These are phyloP conservation scores for Betta splendens DNA, from an alignment of 2,797 vertebrate species.

Conservation along the genomic window DNA sequence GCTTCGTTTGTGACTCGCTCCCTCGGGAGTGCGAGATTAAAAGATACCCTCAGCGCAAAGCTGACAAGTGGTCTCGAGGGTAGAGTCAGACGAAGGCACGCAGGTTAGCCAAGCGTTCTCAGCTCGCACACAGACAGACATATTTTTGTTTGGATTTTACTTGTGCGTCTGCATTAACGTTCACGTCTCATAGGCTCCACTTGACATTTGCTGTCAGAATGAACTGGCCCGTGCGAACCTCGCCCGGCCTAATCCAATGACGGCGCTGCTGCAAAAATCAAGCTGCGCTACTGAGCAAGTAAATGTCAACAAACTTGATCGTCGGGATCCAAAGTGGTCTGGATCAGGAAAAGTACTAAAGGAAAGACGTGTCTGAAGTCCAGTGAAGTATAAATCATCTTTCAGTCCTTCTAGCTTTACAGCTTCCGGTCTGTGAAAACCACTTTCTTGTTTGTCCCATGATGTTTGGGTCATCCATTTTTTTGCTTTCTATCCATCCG, in stretches of 20 bases:
- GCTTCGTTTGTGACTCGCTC: neutral
- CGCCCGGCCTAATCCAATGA: neutral
- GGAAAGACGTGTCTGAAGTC: neutral
- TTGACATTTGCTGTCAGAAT: neutral
- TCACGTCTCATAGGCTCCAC: too few species aligned
- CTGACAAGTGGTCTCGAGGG: too few species aligned
- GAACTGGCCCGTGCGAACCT: neutral
- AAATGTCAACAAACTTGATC: neutral
- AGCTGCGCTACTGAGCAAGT: too few species aligned
- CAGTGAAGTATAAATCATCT: neutral
- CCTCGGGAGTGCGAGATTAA: neutral
- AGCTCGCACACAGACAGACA: too few species aligned
- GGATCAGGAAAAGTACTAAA: neutral
- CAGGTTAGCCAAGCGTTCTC: too few species aligned
- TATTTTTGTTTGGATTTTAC: too few species aligned
- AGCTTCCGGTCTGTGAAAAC: neutral
- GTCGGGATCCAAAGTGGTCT: too few species aligned
- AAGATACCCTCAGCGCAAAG: neutral
- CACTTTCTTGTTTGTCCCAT: neutral
- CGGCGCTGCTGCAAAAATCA: too few species aligned
- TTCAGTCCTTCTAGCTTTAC: neutral
- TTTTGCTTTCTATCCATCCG: conserved; percentile 4
- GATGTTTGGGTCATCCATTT: conserved; percentile 1
- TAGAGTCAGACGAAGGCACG: too few species aligned
- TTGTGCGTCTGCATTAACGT: too few species aligned